Conservation (phyloP, 1,140 invertebrate genomes). For the Drosophila subpulchrella region DNA sequence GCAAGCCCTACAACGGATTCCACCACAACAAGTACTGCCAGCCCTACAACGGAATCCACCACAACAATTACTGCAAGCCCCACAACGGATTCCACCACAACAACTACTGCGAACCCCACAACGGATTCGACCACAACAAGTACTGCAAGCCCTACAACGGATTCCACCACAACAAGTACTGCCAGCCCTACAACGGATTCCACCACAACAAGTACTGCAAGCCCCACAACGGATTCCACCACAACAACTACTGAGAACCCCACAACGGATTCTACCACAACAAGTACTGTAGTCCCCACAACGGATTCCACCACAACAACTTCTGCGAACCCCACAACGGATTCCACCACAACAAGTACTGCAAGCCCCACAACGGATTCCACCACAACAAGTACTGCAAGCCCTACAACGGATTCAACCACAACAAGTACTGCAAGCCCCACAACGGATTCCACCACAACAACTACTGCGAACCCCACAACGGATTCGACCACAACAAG, state of each 20-base stretch:
- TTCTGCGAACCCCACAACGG: not conserved
- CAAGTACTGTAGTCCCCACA: conserved; percentile 8
- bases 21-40: not conserved
- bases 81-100: not conserved
- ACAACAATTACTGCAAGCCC: too few relatives aligned
- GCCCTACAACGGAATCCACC: too few relatives aligned
- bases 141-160: not conserved
- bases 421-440: not conserved
- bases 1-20: not conserved
- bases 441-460: not conserved
- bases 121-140: not conserved
- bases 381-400: not conserved
- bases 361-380: not conserved
- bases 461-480: not conserved
- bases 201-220: conserved; percentile 2
- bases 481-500: not conserved
- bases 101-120: not conserved
- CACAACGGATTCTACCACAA: not conserved
- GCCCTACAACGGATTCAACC: not conserved
- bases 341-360: not conserved
- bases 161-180: not conserved
- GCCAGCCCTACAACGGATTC: not conserved
- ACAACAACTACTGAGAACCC: conserved; percentile 1
- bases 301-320: not conserved
- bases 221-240: not conserved